phyloP scores from a whole-genome alignment of 1,140 invertebrate species.

The Polypedilum pembai region DNA sequence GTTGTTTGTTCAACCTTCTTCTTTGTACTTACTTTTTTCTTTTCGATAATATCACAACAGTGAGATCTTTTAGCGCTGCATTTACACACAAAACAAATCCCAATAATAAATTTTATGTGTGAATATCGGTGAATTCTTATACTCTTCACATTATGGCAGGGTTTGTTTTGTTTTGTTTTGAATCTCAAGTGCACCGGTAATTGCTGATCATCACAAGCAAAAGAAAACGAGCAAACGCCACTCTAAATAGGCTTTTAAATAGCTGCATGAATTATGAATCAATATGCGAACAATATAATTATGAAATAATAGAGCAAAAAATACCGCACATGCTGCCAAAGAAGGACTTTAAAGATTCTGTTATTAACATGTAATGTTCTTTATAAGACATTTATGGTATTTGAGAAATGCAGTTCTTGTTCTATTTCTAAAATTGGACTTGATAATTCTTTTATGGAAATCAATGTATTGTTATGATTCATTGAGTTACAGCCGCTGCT shows the following conservation, averaged over 20 bases:
- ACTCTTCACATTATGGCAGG: neutral
- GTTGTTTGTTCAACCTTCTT: constrained; percentile 24
- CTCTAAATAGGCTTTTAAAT: neutral
- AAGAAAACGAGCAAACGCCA: neutral
- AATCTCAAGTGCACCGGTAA: neutral
- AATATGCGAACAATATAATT: constrained; percentile 23
- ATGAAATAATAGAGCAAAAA: neutral
- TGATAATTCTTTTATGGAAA: too few relatives aligned
- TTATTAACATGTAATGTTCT: too few relatives aligned
- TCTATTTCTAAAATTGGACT: too few relatives aligned
- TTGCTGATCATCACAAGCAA: neutral
- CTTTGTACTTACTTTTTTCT: neutral
- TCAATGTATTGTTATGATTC: too few relatives aligned
- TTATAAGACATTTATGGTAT: too few relatives aligned
- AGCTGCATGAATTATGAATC: constrained; percentile 22
- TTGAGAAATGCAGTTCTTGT: too few relatives aligned
- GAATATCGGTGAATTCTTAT: constrained; percentile 8
- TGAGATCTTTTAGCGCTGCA: constrained; percentile 13
- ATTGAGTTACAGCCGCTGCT: too few relatives aligned
- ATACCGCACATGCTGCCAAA: too few relatives aligned
- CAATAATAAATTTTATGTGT: constrained; percentile 26
- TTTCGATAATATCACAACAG: neutral
- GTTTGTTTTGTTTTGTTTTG: neutral
- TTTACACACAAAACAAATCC: constrained; percentile 12
- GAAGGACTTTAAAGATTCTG: too few relatives aligned